Percentiles rank a stretch among this genome's conserved stretches.
These are phyloP conservation scores for Enteromius radiatus DNA, from an alignment of 2,797 vertebrate species.

Conservation along the genomic window DNA sequence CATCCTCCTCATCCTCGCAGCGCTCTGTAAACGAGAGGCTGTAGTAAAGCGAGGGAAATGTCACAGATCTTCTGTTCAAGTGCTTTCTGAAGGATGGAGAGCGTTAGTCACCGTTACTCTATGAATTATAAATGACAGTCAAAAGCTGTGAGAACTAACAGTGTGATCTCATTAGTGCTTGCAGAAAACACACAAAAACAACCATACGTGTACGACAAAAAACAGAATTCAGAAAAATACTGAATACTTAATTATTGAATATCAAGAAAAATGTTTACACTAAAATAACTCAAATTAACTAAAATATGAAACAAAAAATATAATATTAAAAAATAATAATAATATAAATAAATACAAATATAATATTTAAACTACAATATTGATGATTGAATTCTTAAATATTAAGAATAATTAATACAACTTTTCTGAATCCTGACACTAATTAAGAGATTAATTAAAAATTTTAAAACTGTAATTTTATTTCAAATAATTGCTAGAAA, in stretches of 20 bases:
- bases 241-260: no score
- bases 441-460: no score
- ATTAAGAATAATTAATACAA: no score
- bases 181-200: not conserved
- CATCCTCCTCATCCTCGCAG: conserved; percentile 31
- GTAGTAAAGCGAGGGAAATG: conserved; percentile 23
- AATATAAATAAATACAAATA: no score
- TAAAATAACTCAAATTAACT: no score
- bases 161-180: not conserved
- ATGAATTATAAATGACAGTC: conserved; percentile 8
- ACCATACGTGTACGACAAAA: not conserved
- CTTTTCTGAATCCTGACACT: no score
- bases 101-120: not conserved
- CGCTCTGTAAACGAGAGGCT: conserved; percentile 4
- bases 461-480: not conserved
- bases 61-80: conserved; percentile 17
- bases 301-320: no score
- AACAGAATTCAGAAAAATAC: no score
- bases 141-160: not conserved
- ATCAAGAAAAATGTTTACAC: no score
- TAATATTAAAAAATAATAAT: no score
- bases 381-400: no score
- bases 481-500: not conserved
- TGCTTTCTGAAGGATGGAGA: conserved; percentile 3
- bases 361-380: no score